Conservation (phyloP, 2,113 vertebrate species). For the Ceyx cyanopectus region DNA sequence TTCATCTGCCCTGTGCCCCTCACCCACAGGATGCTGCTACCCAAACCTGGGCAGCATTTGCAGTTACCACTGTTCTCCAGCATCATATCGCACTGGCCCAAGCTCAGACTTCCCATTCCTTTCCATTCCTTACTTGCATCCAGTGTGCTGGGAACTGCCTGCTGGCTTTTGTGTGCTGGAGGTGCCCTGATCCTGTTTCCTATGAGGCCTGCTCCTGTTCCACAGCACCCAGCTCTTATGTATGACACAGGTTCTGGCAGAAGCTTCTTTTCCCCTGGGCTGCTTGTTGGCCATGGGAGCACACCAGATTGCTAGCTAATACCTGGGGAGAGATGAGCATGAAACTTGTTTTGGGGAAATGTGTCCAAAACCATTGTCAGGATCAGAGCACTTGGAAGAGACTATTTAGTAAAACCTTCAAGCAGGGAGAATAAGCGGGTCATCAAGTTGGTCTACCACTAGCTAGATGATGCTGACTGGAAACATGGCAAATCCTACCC, state of each 20-base stretch:
- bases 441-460: background rate
- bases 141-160: background rate
- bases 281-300: background rate
- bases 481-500: background rate
- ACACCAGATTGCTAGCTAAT: background rate
- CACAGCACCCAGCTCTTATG: background rate
- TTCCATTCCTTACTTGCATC: background rate
- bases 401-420: background rate
- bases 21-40: background rate
- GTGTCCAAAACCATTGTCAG: background rate
- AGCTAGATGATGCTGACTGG: background rate
- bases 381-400: background rate
- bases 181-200: background rate
- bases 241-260: background rate
- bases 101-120: background rate
- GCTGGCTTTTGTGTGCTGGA: background rate
- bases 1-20: background rate
- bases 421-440: background rate
- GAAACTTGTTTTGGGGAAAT: background rate
- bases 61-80: background rate
- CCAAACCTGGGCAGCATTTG: background rate
- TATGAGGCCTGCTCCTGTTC: background rate
- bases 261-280: background rate
- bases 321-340: background rate
- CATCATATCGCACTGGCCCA: fast-evolving